Conservation (phyloP, 2,797 vertebrate genomes). For the Phrynocephalus guinanensis region DNA sequence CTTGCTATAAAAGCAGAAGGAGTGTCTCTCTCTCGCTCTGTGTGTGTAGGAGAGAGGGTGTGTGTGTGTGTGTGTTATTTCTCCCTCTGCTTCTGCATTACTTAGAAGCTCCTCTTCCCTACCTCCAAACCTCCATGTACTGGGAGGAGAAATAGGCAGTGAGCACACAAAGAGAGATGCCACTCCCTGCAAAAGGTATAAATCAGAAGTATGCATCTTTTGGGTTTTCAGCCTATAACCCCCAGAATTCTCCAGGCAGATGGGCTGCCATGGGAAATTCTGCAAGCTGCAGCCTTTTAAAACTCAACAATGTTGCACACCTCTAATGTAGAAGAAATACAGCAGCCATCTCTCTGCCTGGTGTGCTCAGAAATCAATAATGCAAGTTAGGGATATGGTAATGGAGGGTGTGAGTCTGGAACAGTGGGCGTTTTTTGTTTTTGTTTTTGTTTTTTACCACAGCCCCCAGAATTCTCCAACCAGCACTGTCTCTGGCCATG, state of each 20-base stretch:
- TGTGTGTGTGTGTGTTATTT: constrained; percentile 47
- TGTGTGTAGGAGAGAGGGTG: constrained; percentile 45
- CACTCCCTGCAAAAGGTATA: constrained; percentile 18
- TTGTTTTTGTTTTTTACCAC: too few species aligned
- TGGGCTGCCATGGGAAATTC: too few species aligned
- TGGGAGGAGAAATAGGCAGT: constrained; percentile 38
- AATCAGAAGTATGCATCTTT: too few species aligned
- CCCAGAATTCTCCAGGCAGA: too few species aligned
- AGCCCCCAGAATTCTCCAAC: too few species aligned
- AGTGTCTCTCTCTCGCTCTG: constrained; percentile 39
- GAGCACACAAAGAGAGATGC: constrained; percentile 32
- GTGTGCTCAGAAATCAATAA: neutral
- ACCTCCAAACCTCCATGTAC: constrained; percentile 4
- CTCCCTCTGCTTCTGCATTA: neutral
- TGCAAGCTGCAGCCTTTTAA: too few species aligned
- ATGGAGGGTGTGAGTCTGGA: neutral
- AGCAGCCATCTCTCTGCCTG: neutral
- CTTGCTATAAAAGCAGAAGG: constrained; percentile 60
- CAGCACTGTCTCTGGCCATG: too few species aligned
- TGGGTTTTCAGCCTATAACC: too few species aligned
- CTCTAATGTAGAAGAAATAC: neutral
- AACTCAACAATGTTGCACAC: too few species aligned
- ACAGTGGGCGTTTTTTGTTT: too few species aligned
- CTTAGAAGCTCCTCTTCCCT: constrained; percentile 49
- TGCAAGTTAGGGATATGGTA: constrained; percentile 28